These are phyloP conservation scores for Poeciliopsis paucimaculata DNA, from an alignment of 2,797 vertebrate genomes.

Conservation along the genomic window DNA sequence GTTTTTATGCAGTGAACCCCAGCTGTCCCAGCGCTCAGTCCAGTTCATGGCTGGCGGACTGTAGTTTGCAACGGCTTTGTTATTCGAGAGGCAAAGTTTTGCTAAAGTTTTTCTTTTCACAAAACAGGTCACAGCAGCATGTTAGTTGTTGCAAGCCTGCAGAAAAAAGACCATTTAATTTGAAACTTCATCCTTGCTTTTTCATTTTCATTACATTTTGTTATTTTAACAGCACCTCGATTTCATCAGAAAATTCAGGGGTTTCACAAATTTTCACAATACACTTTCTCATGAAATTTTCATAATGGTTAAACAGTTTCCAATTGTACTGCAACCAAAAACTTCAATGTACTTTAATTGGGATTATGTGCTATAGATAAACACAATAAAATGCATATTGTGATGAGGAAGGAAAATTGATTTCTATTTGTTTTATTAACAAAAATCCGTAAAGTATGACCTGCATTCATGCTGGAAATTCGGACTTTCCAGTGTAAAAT, in stretches of 20 bases:
- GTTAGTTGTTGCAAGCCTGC: constrained; percentile 16
- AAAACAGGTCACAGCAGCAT: constrained; percentile 30
- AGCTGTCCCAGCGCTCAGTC: constrained; percentile 46
- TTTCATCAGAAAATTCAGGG: not conserved
- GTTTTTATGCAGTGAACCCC: constrained; percentile 64
- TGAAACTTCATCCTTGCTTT: constrained; percentile 26
- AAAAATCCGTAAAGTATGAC: not conserved
- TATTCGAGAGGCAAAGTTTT: constrained; percentile 49
- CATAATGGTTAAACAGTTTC: not conserved
- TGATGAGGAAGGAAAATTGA: not conserved
- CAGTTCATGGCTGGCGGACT: constrained; percentile 44
- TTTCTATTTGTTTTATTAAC: not conserved
- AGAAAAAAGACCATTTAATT: constrained; percentile 23
- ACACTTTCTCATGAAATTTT: not conserved
- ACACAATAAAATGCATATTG: not conserved
- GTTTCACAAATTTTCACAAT: not conserved
- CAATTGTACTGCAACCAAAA: not conserved
- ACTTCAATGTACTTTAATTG: not conserved
- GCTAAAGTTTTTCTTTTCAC: constrained; percentile 7
- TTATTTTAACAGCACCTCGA: not conserved
- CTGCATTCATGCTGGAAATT: no score
- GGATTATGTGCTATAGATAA: not conserved
- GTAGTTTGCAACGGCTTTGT: constrained; percentile 50
- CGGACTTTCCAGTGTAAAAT: no score
- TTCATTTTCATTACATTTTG: constrained; percentile 31